Base-by-base conservation (phyloP, 2,888 invertebrate species). In the Thereva unica region DNA sequence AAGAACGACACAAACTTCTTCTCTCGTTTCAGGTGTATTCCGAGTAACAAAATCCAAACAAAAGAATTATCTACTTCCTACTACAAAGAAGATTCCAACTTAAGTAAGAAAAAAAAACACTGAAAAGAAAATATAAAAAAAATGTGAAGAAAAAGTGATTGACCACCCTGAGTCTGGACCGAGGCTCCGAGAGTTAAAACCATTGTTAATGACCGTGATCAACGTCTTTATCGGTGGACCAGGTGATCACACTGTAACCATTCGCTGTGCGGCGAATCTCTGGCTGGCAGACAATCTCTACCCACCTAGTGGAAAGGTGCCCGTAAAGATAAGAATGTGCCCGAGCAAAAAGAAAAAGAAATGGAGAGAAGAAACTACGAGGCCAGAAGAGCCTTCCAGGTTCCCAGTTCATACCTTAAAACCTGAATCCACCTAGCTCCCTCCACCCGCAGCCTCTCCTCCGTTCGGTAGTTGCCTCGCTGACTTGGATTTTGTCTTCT, bases 151-250 rank as follows among this genome's bases (percentile, higher is more conserved):
- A 54, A 42, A 63, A 52, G 41, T 34, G 37, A 54, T 44, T 64
- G 64, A 64, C 64, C 54, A 64, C 54, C 64, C 54, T 40, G 55
- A 45, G 44, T 23, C 41, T 52, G 34, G 41, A 35, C 9, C 12
- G 45, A 44, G 44, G 34, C 34, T 42, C 9, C 12, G 45, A 44
- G 44, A 64, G 44, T 35, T 54, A 64, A 54, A 55, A 38, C 40
- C 55, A 64, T 38, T 64, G 64, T 49, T 65, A 56, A 65, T 55
- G 65, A 56, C 55, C 55, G n/a, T 65, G 65, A 65, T 65, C 65
- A 55, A 65, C 49, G 47, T 55, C 55, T 65, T 65, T 55, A 65
- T 65, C 55, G 44, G 49, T 41, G 12, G 53, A 37, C 50, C 52
- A 64, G 53, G 34, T 64, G 63, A 64, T 64, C 63, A 44, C 35